These are phyloP conservation scores for Carassius carassius DNA, from an alignment of 2,113 vertebrate genomes.

Conservation along the genomic window DNA sequence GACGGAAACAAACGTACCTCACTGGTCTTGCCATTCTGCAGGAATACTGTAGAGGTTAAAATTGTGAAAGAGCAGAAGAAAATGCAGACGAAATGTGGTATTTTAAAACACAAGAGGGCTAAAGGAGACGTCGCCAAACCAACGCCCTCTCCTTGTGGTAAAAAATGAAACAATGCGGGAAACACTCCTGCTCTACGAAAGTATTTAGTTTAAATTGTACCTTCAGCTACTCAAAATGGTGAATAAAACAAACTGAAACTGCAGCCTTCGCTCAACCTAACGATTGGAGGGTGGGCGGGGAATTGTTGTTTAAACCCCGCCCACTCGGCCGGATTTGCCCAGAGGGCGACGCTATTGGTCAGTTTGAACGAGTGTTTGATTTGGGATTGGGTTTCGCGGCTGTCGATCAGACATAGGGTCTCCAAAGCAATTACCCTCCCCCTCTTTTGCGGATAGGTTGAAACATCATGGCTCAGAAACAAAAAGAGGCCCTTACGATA, in stretches of 20 bases:
- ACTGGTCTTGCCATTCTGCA: slow-evolving; percentile 83
- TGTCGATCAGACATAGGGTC: slow-evolving; percentile 55
- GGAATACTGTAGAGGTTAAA: slow-evolving; percentile 77
- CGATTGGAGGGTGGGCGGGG: slow-evolving; percentile 62
- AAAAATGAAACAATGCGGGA: slow-evolving; percentile 67
- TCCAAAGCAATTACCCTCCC: slow-evolving; percentile 64
- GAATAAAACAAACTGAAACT: slow-evolving; percentile 88
- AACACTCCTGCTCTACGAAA: slow-evolving; percentile 60
- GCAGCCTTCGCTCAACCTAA: slow-evolving; percentile 80
- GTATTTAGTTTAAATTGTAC: slow-evolving; percentile 73
- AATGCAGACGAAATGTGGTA: slow-evolving; percentile 65
- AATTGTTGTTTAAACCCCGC: slow-evolving; percentile 58
- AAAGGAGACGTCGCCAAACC: slow-evolving; percentile 65
- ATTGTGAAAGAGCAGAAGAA: slow-evolving; percentile 66
- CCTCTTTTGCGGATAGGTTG: slow-evolving; percentile 70
- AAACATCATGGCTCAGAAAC: slow-evolving; percentile 71
- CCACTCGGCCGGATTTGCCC: slow-evolving; percentile 36
- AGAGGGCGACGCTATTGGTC: slow-evolving; percentile 57
- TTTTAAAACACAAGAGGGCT: slow-evolving; percentile 67
- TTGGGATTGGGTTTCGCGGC: slow-evolving; percentile 42
- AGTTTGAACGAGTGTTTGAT: slow-evolving; percentile 61
- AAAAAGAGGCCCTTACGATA: slow-evolving; percentile 74
- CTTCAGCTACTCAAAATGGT: slow-evolving; percentile 83
- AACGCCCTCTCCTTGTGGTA: slow-evolving; percentile 63
- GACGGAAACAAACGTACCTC: slow-evolving; percentile 75